phyloP scores from a whole-genome alignment of 2,797 vertebrate genomes.

The Steatocranus sp. region DNA sequence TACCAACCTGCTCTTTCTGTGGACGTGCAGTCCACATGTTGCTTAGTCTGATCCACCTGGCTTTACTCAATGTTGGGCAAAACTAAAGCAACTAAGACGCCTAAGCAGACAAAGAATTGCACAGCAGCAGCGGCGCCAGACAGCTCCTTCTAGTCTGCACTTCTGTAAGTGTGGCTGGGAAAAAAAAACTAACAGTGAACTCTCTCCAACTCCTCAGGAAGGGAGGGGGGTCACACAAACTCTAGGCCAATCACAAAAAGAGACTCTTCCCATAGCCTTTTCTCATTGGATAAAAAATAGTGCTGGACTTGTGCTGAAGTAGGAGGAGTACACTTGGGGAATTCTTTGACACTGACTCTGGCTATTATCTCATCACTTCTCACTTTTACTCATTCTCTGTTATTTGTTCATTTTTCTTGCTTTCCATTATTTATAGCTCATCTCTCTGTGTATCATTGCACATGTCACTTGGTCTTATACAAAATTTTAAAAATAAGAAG shows the following conservation, averaged over 20 bases:
- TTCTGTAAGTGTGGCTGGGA: conserved; percentile 7
- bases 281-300: conserved; percentile 36
- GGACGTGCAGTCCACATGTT: conserved; percentile 61
- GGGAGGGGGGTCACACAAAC: conserved; percentile 46
- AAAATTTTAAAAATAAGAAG: background rate
- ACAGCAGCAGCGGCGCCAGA: background rate
- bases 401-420: background rate
- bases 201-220: conserved; percentile 53
- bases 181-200: conserved; percentile 50
- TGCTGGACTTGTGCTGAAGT: background rate
- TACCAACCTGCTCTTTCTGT: conserved; percentile 70
- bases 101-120: background rate
- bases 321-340: conserved; percentile 27
- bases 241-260: conserved; percentile 55
- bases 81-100: background rate
- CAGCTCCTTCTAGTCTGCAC: background rate
- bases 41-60: conserved; percentile 2
- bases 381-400: background rate
- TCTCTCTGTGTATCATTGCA: background rate
- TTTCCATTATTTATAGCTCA: background rate
- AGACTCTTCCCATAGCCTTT: background rate
- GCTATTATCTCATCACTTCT: background rate
- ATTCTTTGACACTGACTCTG: background rate
- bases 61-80: background rate
- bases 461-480: background rate